These are phyloP conservation scores for Typhlichthys eigenmanni DNA, from an alignment of 2,797 vertebrate genomes.

Conservation along the genomic window DNA sequence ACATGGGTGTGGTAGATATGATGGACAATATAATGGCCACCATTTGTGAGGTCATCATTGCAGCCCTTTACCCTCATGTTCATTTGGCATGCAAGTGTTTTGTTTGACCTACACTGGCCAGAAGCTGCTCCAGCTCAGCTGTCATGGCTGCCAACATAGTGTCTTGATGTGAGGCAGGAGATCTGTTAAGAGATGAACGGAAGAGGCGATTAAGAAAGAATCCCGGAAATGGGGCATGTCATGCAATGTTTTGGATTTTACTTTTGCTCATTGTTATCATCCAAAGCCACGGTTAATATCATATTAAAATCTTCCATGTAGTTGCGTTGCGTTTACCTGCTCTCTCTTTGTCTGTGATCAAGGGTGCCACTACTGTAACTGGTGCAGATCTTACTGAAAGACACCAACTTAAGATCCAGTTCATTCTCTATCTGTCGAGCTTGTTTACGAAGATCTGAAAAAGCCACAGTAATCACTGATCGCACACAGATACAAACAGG, in stretches of 20 bases:
- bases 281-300: too few relatives aligned
- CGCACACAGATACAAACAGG: neutral
- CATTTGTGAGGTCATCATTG: too few relatives aligned
- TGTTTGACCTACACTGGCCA: slow-evolving; percentile 82
- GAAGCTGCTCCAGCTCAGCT: slow-evolving; percentile 91
- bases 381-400: slow-evolving; percentile 95
- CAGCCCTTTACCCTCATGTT: too few relatives aligned
- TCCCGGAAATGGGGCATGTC: neutral
- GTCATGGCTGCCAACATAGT: slow-evolving; percentile 93
- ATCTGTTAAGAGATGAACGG: slow-evolving; percentile 65
- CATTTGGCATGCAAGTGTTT: neutral
- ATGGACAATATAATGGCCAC: too few relatives aligned
- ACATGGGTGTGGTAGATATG: too few relatives aligned
- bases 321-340: slow-evolving; percentile 74
- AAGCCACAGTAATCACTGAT: neutral
- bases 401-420: slow-evolving; percentile 92
- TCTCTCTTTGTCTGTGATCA: slow-evolving; percentile 80
- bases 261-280: too few relatives aligned
- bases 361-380: slow-evolving; percentile 80
- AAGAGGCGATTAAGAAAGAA: neutral
- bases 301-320: too few relatives aligned
- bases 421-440: slow-evolving; percentile 93
- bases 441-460: slow-evolving; percentile 89
- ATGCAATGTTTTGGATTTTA: too few relatives aligned
- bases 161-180: slow-evolving; percentile 88